Base-by-base conservation (phyloP, 1,140 invertebrate species). In the Procambarus virginalis region DNA sequence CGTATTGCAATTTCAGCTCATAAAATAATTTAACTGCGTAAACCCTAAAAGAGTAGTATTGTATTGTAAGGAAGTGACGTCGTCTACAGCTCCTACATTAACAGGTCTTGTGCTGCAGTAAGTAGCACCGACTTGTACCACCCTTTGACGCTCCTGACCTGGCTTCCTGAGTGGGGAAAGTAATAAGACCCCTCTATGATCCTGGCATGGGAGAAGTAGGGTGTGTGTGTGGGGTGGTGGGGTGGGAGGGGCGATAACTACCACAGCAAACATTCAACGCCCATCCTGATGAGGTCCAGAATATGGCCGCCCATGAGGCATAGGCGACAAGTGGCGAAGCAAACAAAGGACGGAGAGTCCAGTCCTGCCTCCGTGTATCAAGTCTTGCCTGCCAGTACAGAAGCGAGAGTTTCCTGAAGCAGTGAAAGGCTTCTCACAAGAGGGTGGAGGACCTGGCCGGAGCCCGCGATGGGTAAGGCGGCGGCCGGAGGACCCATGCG, bases 381-480 rank as follows among this genome's bases (percentile, higher is more conserved):
- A n/a, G 34, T 34, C 3, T 8, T 55, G 12, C 84, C 84, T 5
- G 14, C 20, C 45, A 46, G 51, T 58, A 10, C 22, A 55, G 9
- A 20, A 60, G 79, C 34, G 51, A 58, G 51, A 58, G 46, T 87
- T 79, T 51, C 58, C 85, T 49, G 85, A 60, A 51, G 85, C 60
- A 87, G 85, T 87, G 85, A 87, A 87, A 87, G 85, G 68, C 46
- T 64, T 34, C 60, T n/a, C n/a, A n/a, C n/a, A n/a, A n/a, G n/a
- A n/a, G n/a, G n/a, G n/a, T n/a, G n/a, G n/a, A n/a, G n/a, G n/a
- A n/a, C n/a, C n/a, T n/a, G n/a, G n/a, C n/a, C n/a, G n/a, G n/a
- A n/a, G n/a, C n/a, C n/a, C n/a, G n/a, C n/a, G n/a, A n/a, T n/a
- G n/a, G n/a, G n/a, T n/a, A n/a, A n/a, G n/a, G n/a, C n/a, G n/a